phyloP scores from a whole-genome alignment of 2,113 vertebrate genomes.

The Lampris incognitus region DNA sequence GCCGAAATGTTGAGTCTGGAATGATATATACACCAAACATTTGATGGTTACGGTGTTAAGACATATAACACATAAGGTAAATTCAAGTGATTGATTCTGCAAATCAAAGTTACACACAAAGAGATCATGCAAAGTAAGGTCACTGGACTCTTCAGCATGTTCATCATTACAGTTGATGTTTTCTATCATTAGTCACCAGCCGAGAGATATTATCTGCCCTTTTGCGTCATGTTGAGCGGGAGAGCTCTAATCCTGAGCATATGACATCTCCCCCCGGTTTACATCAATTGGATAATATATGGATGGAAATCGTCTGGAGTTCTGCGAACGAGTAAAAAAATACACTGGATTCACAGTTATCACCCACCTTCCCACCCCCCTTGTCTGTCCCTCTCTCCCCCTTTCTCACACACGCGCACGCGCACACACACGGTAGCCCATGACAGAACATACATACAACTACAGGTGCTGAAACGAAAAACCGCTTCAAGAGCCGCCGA shows the following conservation, averaged over 20 bases:
- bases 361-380: not conserved
- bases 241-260: constrained; percentile 57
- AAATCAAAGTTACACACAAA: not conserved
- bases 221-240: constrained; percentile 71
- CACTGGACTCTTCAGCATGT: too few relatives aligned
- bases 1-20: not conserved
- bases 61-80: constrained; percentile 1
- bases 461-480: not conserved
- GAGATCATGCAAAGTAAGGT: not conserved
- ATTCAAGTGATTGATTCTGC: too few relatives aligned
- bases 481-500: too few relatives aligned
- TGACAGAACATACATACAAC: not conserved
- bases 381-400: not conserved
- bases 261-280: constrained; percentile 47
- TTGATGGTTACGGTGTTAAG: not conserved
- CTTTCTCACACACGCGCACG: constrained; percentile 14
- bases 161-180: not conserved
- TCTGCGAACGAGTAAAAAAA: constrained; percentile 3
- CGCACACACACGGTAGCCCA: not conserved
- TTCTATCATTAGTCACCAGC: constrained; percentile 33
- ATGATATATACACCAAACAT: constrained; percentile 15
- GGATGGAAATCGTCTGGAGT: constrained; percentile 4
- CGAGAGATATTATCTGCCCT: constrained; percentile 51
- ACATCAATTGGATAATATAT: constrained; percentile 21
- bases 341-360: not conserved